These are phyloP conservation scores for Ormyrus nitidulus DNA, from an alignment of 2,888 invertebrate species.

Conservation along the genomic window DNA sequence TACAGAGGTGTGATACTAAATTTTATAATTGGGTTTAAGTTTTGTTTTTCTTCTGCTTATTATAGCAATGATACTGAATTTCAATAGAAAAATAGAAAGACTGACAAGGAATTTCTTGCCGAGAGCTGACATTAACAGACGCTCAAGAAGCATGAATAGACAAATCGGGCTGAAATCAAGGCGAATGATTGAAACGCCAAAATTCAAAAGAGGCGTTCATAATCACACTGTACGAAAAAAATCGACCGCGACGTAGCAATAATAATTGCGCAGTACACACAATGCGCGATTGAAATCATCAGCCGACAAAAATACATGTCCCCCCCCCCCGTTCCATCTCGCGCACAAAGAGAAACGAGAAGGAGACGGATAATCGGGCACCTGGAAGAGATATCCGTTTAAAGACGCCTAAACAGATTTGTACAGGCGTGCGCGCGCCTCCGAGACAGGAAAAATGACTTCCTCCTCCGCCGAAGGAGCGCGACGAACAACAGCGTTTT, in stretches of 20 bases:
- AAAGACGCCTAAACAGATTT: slow-evolving; percentile 3
- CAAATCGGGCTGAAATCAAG: background rate
- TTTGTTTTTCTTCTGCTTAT: too few species aligned
- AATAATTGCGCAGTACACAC: too few species aligned
- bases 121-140: too few species aligned
- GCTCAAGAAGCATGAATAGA: background rate
- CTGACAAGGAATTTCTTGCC: too few species aligned
- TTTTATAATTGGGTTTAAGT: too few species aligned
- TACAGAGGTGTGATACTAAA: too few species aligned
- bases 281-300: background rate
- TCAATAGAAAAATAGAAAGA: too few species aligned
- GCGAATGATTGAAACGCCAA: background rate
- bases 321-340: background rate
- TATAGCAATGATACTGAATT: too few species aligned
- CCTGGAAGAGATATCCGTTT: background rate
- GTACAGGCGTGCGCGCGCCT: background rate
- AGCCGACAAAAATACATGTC: background rate
- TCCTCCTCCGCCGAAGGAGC: slow-evolving; percentile 15
- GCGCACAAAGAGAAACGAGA: background rate
- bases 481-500: background rate
- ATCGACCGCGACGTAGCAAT: too few species aligned
- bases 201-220: slow-evolving; percentile 1
- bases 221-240: too few species aligned
- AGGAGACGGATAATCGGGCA: background rate
- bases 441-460: slow-evolving; percentile 14